Evolutionary conservation across 2,797 vertebrate species (phyloP).

Genomic region (Pseudochirops corinnae): DNA sequence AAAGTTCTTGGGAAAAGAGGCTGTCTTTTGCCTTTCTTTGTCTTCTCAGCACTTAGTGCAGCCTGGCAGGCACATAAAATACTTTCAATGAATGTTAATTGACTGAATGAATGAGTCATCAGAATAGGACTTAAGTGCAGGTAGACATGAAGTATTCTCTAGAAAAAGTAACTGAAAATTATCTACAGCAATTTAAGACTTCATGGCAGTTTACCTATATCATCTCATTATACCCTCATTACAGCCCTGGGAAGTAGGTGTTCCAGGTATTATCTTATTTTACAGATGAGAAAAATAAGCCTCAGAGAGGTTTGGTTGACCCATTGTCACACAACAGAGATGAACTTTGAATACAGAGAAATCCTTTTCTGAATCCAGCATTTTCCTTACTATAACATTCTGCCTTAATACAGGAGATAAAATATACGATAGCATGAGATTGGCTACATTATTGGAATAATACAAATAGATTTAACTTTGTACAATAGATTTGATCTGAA

Average conservation of each 20-base stretch:
- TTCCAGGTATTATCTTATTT: not conserved
- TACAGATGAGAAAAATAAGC: not conserved
- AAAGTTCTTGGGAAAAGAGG: not conserved
- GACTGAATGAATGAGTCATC: not conserved
- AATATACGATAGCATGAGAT: not conserved
- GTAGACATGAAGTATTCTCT: not conserved
- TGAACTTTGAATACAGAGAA: not conserved
- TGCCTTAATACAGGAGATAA: not conserved
- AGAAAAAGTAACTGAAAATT: not conserved
- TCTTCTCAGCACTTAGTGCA: not conserved
- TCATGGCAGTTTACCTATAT: not conserved
- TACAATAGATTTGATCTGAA: not conserved
- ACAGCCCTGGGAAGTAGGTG: not conserved
- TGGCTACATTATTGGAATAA: not conserved
- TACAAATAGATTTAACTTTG: not conserved
- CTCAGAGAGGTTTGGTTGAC: not conserved
- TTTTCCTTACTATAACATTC: not conserved
- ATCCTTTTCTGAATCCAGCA: not conserved
- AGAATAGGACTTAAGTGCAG: not conserved
- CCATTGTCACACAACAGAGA: not conserved
- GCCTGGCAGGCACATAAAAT: not conserved
- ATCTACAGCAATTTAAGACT: not conserved
- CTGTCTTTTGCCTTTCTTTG: not conserved
- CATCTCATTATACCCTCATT: not conserved
- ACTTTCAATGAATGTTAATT: constrained; percentile 13